Base-by-base conservation (phyloP, 2,113 vertebrate genomes). In the Stigmatopora nigra region DNA sequence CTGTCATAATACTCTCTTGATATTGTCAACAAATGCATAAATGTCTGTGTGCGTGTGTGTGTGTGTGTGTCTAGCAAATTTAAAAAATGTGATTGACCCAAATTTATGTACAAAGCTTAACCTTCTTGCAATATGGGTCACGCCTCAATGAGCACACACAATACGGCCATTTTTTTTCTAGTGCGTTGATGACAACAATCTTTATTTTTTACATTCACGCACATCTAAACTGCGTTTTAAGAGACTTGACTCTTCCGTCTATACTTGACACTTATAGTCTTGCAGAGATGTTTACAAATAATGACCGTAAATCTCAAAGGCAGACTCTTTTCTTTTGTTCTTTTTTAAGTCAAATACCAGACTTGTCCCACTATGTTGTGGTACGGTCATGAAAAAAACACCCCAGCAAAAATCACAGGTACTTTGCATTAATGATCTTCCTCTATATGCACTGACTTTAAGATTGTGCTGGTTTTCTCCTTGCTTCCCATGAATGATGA, bases 81-180 rank as follows among this genome's bases (percentile, higher is more conserved):
- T 62, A 25, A 31, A 44, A 3, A 22, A 64, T n/a, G 31, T 0
- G 61, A 69, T 65, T 82, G 81, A 80, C 83, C 81, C 11, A n/a
- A n/a, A 61, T 80, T 68, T 75, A 64, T 86, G 81, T 85, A 79
- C 72, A 79, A 71, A 78, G 63, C 63, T 73, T 74, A 41, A 41
- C 31, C 74, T 77, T 83, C 78, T 82, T 79, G 78, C 81, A 82
- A 82, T 86, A 78, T 89, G 82, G 72, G 78, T 77, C 79, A 61
- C 80, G 59, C 65, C 71, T 76, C 45, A 15, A 53, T 19, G 9
- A 10, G 13, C 10, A 45, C 12, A 15, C 41, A 61, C 20, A 61
- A 61, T 7, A 22, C 22, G 14, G 13, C 22, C 22, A 3, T 31
- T 31, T 25, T 56, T 22, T 14, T 56, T 22, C 7, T 8, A n/a